Conservation (phyloP, 1,140 invertebrate genomes). For the Atopsyche davidsoni region DNA sequence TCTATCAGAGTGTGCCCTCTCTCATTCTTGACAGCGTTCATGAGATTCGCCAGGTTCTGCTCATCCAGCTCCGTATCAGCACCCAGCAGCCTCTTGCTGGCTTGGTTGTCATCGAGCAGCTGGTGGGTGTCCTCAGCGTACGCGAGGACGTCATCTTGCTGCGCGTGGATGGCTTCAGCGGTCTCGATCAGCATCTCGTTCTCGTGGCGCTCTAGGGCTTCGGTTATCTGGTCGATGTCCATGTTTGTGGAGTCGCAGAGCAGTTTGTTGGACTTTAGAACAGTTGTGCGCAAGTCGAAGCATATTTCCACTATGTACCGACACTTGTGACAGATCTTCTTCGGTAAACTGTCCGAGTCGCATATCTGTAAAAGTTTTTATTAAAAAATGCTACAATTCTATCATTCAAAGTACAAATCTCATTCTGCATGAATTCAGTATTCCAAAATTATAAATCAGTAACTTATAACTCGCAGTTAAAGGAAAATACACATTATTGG, state of each 20-base stretch:
- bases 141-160: not conserved
- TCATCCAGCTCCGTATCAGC: not conserved
- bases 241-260: conserved; percentile 17
- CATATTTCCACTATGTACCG: conserved; percentile 28
- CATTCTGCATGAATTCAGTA: no score
- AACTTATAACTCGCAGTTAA: no score
- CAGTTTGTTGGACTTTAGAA: conserved; percentile 23
- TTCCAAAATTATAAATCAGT: no score
- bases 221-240: conserved; percentile 12
- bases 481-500: no score
- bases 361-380: conserved; percentile 14
- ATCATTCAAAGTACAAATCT: no score
- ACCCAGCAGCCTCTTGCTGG: not conserved
- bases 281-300: conserved; percentile 24
- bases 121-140: not conserved
- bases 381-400: no score
- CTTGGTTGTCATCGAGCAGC: not conserved
- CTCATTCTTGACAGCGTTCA: no score
- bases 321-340: conserved; percentile 30
- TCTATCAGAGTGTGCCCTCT: no score
- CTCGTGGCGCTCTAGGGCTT: conserved; percentile 2
- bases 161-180: not conserved
- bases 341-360: conserved; percentile 18
- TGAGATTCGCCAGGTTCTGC: no score
- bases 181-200: conserved; percentile 3